phyloP scores from a whole-genome alignment of 1,140 invertebrate species.

The Eciton burchellii region DNA sequence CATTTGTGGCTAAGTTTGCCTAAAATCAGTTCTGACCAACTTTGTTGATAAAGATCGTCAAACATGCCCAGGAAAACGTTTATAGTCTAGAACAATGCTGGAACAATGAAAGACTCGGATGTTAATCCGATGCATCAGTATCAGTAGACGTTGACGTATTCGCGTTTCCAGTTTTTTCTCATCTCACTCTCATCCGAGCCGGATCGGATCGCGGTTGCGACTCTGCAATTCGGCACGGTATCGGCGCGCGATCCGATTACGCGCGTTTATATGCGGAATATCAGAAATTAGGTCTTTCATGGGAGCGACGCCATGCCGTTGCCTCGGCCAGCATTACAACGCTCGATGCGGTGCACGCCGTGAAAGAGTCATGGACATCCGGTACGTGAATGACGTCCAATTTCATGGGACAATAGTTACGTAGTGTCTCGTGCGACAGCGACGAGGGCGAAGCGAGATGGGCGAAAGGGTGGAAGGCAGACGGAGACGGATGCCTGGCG shows the following conservation, averaged over 20 bases:
- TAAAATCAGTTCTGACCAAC: too few relatives aligned
- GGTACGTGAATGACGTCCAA: constrained; percentile 78
- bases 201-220: not conserved
- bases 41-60: too few relatives aligned
- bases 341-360: constrained; percentile 44
- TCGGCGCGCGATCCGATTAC: constrained; percentile 17
- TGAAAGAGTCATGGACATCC: constrained; percentile 75
- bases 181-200: too few relatives aligned
- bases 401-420: constrained; percentile 79
- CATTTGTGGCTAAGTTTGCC: too few relatives aligned
- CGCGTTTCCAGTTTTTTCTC: not conserved
- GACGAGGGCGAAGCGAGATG: constrained; percentile 28
- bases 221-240: not conserved
- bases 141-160: not conserved
- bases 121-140: not conserved
- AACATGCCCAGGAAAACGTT: too few relatives aligned
- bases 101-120: not conserved
- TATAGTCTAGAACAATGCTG: too few relatives aligned
- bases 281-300: constrained; percentile 33
- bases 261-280: constrained; percentile 29
- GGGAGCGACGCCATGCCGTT: constrained; percentile 45
- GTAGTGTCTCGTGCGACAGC: constrained; percentile 60
- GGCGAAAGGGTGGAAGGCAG: constrained; percentile 44
- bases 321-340: constrained; percentile 55
- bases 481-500: constrained; percentile 33